A percentile compares a stretch with the other conserved stretches of the same genome.
These are phyloP conservation scores for Probosciger aterrimus DNA, from an alignment of 2,113 vertebrate species.

Conservation along the genomic window DNA sequence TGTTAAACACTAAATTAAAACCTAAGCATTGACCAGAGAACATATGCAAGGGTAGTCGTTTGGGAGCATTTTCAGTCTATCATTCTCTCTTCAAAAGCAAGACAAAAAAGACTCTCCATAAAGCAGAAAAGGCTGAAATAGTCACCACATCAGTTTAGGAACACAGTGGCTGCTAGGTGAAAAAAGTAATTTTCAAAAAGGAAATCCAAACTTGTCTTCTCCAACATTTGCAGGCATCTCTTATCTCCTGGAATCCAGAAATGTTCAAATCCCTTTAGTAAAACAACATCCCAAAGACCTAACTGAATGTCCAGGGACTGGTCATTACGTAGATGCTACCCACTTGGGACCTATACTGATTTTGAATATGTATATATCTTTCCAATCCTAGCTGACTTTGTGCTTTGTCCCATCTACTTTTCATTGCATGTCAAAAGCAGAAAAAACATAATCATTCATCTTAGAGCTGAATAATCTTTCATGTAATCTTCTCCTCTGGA, in stretches of 20 bases:
- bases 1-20: neutral
- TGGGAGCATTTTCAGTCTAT: neutral
- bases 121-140: neutral
- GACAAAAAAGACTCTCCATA: neutral
- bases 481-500: conserved; percentile 26
- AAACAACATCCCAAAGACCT: neutral
- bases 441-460: neutral
- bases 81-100: neutral
- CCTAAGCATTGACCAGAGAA: neutral
- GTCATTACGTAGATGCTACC: neutral
- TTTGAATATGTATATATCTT: neutral
- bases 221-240: neutral
- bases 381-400: neutral
- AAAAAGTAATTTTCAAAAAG: neutral
- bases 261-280: neutral
- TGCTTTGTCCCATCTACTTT: neutral
- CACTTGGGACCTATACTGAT: neutral
- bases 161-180: neutral
- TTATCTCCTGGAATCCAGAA: neutral
- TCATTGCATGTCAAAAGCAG: neutral
- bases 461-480: neutral
- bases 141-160: neutral
- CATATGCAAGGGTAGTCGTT: neutral
- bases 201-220: neutral
- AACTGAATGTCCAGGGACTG: neutral